These are phyloP conservation scores for Calephelis nemesis DNA, from an alignment of 1,140 invertebrate species.

Conservation along the genomic window DNA sequence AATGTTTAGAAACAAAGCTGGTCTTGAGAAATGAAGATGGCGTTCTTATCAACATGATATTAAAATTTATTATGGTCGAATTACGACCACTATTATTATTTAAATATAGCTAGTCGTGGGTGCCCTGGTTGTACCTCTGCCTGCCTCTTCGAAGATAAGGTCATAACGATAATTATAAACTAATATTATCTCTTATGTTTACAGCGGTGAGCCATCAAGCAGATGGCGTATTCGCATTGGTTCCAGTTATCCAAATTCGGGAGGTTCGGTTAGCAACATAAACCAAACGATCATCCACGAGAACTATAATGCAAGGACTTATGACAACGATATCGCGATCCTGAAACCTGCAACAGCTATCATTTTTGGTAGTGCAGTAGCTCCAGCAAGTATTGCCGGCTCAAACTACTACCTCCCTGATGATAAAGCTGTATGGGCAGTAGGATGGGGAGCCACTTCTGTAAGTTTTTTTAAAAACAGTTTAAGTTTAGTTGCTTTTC, in stretches of 20 bases:
- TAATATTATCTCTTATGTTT: slow-evolving; percentile 26
- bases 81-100: no score
- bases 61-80: no score
- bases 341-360: slow-evolving; percentile 79
- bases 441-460: slow-evolving; percentile 49
- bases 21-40: no score
- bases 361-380: slow-evolving; percentile 36
- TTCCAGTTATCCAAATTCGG: slow-evolving; percentile 42
- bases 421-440: slow-evolving; percentile 42
- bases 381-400: slow-evolving; percentile 40
- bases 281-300: slow-evolving; percentile 70
- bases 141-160: no score
- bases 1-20: no score
- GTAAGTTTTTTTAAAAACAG: slow-evolving; percentile 33
- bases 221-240: slow-evolving; percentile 48
- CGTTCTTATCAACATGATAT: no score
- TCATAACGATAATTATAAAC: no score
- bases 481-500: no score
- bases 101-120: no score
- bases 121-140: no score
- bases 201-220: slow-evolving; percentile 36
- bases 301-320: slow-evolving; percentile 76
- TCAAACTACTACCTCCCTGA: slow-evolving; percentile 43
- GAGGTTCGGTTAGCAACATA: slow-evolving; percentile 36
- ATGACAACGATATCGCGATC: slow-evolving; percentile 84